These are phyloP conservation scores for Trogon melanurus DNA, from an alignment of 2,113 vertebrate genomes.

Conservation along the genomic window DNA sequence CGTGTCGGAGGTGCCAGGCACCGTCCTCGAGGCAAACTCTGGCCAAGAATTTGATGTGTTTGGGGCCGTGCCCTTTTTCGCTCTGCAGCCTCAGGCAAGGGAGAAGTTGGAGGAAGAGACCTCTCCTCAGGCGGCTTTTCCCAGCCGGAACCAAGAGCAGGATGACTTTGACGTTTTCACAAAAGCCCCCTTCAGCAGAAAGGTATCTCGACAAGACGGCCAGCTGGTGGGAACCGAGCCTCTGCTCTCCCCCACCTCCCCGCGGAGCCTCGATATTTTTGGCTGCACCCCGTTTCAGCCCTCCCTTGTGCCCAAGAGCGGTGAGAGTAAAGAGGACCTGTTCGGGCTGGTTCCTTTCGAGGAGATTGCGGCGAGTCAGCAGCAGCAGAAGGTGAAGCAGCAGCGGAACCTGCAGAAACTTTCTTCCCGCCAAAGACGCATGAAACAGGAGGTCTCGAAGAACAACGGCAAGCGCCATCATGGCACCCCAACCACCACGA, in stretches of 20 bases:
- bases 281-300: constrained; percentile 92
- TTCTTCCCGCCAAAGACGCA: constrained; percentile 88
- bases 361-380: constrained; percentile 81
- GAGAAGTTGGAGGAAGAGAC: constrained; percentile 53
- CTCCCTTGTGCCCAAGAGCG: constrained; percentile 32
- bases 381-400: constrained; percentile 86
- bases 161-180: constrained; percentile 95
- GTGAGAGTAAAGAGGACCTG: constrained; percentile 82
- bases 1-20: background rate
- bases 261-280: constrained; percentile 84
- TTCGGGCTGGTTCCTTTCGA: constrained; percentile 84
- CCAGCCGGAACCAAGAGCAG: constrained; percentile 58
- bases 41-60: constrained; percentile 84
- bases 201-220: constrained; percentile 75
- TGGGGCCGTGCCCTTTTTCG: constrained; percentile 87
- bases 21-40: background rate
- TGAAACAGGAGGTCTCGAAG: constrained; percentile 85
- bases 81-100: constrained; percentile 52
- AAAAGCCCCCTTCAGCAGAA: constrained; percentile 92
- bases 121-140: constrained; percentile 69
- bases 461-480: constrained; percentile 91
- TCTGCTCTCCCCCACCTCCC: constrained; percentile 76
- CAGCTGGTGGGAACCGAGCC: constrained; percentile 28
- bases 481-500: constrained; percentile 83
- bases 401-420: constrained; percentile 93